Conservation (phyloP, 2,113 vertebrate genomes). For the Gallinago paraguaiae region DNA sequence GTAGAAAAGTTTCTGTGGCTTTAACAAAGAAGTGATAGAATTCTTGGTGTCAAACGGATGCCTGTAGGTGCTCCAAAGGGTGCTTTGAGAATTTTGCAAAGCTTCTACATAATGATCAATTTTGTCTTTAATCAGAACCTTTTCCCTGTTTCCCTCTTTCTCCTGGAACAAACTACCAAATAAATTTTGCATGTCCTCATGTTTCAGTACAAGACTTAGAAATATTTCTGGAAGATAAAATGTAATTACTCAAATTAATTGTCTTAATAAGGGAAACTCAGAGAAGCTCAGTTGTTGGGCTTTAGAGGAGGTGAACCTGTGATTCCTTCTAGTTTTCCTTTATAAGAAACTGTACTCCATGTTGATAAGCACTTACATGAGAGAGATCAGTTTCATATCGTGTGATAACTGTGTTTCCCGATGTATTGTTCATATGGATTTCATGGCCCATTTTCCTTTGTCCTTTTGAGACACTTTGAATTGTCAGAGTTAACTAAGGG, state of each 20-base stretch:
- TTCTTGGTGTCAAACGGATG: background rate
- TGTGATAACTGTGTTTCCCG: background rate
- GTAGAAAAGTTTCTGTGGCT: background rate
- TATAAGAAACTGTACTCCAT: background rate
- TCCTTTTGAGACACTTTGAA: background rate
- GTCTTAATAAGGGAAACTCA: background rate
- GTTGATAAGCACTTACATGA: background rate
- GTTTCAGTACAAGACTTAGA: background rate
- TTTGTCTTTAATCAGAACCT: background rate
- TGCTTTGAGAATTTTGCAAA: background rate
- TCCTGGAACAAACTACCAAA: background rate
- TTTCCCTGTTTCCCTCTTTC: background rate
- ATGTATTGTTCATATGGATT: background rate
- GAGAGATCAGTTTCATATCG: background rate
- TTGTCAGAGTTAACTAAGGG: background rate
- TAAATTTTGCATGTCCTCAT: background rate
- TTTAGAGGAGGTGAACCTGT: background rate
- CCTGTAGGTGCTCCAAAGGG: background rate
- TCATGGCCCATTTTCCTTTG: background rate
- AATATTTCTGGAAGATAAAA: background rate
- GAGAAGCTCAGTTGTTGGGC: background rate
- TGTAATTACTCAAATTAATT: background rate
- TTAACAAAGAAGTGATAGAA: background rate
- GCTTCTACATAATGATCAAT: background rate
- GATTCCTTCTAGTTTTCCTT: background rate